Base-by-base conservation (phyloP, 2,113 vertebrate genomes). In the Xiphophorus maculatus region DNA sequence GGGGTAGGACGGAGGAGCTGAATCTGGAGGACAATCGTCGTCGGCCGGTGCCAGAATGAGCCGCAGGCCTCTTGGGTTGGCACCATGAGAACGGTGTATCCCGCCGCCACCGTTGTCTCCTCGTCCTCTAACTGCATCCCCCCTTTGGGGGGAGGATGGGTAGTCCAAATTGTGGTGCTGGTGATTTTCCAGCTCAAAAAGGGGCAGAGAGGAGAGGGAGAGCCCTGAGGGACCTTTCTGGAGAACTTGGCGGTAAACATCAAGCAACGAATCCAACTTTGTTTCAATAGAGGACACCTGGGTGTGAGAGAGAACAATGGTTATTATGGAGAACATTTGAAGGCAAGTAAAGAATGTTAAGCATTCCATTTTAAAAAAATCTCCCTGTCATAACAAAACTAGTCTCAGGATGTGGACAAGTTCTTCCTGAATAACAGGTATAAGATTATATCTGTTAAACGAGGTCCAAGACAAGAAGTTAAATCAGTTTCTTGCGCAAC, bases 261-360 rank as follows among this genome's bases (percentile, higher is more conserved):
- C 98, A 80, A 99, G 90, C 22, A 99, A 91, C 37, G 96, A 97
- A 93, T 99, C 98, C 90, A 99, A 88, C 92, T 99, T 99, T 72
- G 97, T 96, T 85, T 99, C 98, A 63, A 99, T 99, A 76, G 98
- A 99, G 81, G 98, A 96, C n/a, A 99, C 98, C 98, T 99, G 65
- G 2, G 83, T 40, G 32, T 12, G 51, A 61, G 22, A 37, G 5
- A 27, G 35, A 35, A 67, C 13, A n/a, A 13, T 42, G 13, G 60
- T 40, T 37, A 54, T n/a, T 10, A 15, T 42, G 40, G 9, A 29
- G 2, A 29, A 0, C 69, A 71, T 7, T 25, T 11, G 1, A 94
- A 88, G 85, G 92, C 22, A 42, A 42, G 4, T 54, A 69, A 63
- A 4, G n/a, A 25, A 12, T 35, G 12, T 17, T 19, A 32, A 14